A percentile compares a stretch with the other conserved stretches of the same genome.
Conservation (phyloP, 2,113 vertebrate genomes). For the Octodon degus region DNA sequence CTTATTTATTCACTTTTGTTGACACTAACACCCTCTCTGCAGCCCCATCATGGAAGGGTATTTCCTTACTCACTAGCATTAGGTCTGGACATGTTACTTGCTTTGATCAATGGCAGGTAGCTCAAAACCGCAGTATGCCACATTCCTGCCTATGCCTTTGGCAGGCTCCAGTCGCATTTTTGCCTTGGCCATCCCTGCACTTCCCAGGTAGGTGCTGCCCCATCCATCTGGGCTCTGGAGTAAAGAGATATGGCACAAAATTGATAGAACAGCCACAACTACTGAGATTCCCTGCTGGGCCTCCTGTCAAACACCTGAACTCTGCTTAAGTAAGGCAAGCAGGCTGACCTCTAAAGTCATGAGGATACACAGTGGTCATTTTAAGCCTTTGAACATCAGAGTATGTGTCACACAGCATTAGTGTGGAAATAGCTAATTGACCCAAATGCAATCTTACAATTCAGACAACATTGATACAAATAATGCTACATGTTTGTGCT, state of each 20-base stretch:
- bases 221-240: not conserved
- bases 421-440: not conserved
- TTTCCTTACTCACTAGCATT: not conserved
- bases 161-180: not conserved
- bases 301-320: not conserved
- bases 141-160: not conserved
- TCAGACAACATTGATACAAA: not conserved
- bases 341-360: not conserved
- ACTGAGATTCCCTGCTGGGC: not conserved
- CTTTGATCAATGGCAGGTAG: not conserved
- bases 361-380: not conserved
- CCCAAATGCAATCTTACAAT: not conserved
- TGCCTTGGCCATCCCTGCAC: not conserved
- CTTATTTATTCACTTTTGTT: not conserved
- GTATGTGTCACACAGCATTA: not conserved
- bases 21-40: not conserved
- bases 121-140: not conserved
- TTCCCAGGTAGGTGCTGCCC: not conserved
- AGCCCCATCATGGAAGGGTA: not conserved
- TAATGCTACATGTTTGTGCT: not conserved
- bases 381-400: not conserved
- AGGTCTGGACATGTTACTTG: not conserved
- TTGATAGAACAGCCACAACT: not conserved
- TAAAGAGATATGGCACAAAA: not conserved
- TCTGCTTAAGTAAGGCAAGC: not conserved